Evolutionary conservation across 92 coral and sea anemone genomes (phyloP), one percentile per base, ranked within the genome.

Genomic region (Virgularia gustaviana): DNA sequence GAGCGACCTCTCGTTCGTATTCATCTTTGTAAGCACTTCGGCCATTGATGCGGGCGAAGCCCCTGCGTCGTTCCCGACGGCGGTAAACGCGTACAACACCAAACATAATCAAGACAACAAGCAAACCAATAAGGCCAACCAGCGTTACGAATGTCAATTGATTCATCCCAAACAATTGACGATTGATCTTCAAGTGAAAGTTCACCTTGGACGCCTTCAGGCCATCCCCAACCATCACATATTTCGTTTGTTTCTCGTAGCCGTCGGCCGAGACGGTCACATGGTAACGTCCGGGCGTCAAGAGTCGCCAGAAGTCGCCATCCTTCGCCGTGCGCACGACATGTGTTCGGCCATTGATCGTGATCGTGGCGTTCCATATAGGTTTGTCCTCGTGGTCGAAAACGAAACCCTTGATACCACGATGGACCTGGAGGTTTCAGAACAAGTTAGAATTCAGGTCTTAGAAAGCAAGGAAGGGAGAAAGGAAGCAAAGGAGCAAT

Each of bases 301-400:
- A 85, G 28, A 94, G 63, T 29, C 99, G 92, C 96, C 96, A 94
- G 83, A 79, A 94, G 76, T 94, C 99, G 51, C 99, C 99, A 75
- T 89, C 85, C 61, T 85, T 85, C 22, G 87, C 86, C 33, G 99
- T 72, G 15, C 88, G 90, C 74, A 94, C 90, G 79, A 76, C 87
- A 72, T 94, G 96, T 25, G 82, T 62, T 30, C 87, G 87, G n/a
- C 85, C 96, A 28, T 75, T 78, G 51, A 94, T 66, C 18, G 80
- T 75, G 39, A 94, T 83, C 12, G 57, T 79, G 27, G 99, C 96
- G 57, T 85, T 84, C 43, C 83, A 28, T 68, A 94, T 60, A 4
- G 99, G 85, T 22, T 81, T 81, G 55, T 90, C 92, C 59, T 88
- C 52, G 18, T 87, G 90, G 61, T 94, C 99, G 19, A 56, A 76